Evolutionary conservation across 1,140 invertebrate genomes (phyloP).

Genomic region (Microplitis demolitor): DNA sequence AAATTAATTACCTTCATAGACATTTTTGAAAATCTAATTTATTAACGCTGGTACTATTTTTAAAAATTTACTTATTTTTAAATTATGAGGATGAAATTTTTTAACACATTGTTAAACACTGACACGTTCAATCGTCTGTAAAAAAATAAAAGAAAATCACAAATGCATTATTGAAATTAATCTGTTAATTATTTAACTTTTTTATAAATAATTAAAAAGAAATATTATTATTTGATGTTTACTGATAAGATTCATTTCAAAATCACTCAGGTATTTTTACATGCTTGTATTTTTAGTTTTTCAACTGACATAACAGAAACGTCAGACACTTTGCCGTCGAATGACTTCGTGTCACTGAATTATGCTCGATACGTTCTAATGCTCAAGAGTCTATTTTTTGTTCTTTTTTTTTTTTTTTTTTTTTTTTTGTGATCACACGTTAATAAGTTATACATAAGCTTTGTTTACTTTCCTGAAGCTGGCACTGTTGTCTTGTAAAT

Average conservation of each 20-base stretch:
- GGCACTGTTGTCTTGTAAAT: no score
- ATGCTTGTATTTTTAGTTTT: background rate
- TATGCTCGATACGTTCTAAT: background rate
- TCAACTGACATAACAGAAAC: background rate
- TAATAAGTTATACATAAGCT: no score
- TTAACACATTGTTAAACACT: background rate
- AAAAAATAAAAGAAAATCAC: background rate
- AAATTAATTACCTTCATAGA: slow-evolving; percentile 21
- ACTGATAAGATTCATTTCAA: background rate
- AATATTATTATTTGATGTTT: background rate
- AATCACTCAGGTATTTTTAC: background rate
- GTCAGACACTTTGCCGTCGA: background rate
- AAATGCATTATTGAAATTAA: background rate
- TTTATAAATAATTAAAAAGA: background rate
- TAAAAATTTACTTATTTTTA: background rate
- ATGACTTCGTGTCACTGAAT: background rate
- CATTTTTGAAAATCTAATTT: background rate
- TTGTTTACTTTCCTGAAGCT: no score
- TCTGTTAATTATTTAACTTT: background rate
- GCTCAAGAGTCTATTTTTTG: background rate
- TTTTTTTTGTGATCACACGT: no score
- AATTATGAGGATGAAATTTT: background rate
- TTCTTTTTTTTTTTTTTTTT: no score
- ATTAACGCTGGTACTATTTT: background rate
- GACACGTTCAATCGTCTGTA: background rate